These are phyloP conservation scores for Argopecten irradians DNA, from an alignment of 1,140 invertebrate species.

Conservation along the genomic window DNA sequence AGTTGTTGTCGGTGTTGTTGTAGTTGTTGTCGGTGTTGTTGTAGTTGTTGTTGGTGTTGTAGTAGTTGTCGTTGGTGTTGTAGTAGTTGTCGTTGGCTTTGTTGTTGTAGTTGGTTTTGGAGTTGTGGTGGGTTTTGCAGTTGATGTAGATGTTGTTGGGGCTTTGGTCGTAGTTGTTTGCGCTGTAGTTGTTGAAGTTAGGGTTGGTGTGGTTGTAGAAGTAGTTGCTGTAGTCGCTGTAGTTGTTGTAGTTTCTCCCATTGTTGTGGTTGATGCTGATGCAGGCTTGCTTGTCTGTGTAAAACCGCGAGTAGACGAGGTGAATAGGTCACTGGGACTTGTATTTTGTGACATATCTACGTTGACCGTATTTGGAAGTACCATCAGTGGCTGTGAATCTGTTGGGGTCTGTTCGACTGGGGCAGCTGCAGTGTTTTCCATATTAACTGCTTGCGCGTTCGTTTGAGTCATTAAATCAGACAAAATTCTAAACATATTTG, in stretches of 20 bases:
- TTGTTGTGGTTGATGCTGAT: neutral
- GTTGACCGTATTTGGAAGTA: neutral
- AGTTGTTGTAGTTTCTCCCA: neutral
- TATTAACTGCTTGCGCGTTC: neutral
- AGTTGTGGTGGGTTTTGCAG: neutral
- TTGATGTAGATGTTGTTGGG: neutral
- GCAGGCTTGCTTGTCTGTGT: neutral
- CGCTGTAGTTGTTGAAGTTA: conserved; percentile 6
- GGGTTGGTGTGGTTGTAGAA: neutral
- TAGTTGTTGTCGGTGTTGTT: neutral
- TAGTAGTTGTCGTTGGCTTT: conserved; percentile 25
- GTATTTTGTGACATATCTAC: neutral
- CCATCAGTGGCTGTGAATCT: neutral
- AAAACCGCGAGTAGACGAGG: neutral
- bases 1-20: neutral
- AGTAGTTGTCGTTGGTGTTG: conserved; percentile 23
- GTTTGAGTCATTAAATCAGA: neutral
- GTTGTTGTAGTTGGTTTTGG: neutral
- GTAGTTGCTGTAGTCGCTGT: conserved; percentile 30
- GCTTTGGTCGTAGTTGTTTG: conserved; percentile 18
- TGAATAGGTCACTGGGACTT: neutral
- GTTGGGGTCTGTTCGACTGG: neutral
- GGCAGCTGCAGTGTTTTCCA: neutral
- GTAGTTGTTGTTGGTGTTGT: conserved; percentile 9
- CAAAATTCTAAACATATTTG: neutral